Base-by-base conservation (phyloP, 2,888 invertebrate species). In the Osedax fenrisi region DNA sequence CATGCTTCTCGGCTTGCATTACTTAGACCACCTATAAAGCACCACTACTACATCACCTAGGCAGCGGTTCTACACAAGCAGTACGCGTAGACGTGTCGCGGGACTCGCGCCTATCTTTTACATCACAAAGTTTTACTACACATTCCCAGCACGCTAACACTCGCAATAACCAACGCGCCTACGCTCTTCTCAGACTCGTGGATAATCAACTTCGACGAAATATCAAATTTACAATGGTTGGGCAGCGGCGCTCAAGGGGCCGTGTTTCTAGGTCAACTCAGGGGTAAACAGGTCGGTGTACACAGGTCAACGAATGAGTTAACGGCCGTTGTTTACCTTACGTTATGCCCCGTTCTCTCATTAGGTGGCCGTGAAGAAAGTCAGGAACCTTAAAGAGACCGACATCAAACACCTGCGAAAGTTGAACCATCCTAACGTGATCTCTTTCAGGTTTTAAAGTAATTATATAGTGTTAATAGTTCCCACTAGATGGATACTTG, bases 181-280 rank as follows among this genome's bases (percentile, higher is more conserved):
- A n/a, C n/a, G n/a, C n/a, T n/a, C n/a, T 41, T 41, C 41, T 5
- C 41, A 41, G 41, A 41, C 17, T 90, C 91, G 76, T 96, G 96
- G 96, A 94, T 95, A 85, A 92, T 96, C 77, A 91, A 92, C 0
- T 94, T 94, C 85, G 94, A 95, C 82, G 88, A 89, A 22, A 92
- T 97, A 78, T 90, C 89, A 73, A 91, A 94, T 80, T 86, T 96
- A 74, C 89, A 91, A 81, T 96, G 92, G 89, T 86, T 97, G 74
- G 96, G 95, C 0, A 91, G 92, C 76, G 97, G 97, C 0, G 94
- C 95, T 2, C 96, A 97, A 84, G 96, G 96, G 2, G 91, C 92
- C 0, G 96, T 97, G 0, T 96, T 92, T 85, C 90, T 91, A 73
- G 96, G 94, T 0, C 90, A 88, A 80, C 86, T 92, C 22, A 76